Base-by-base conservation (phyloP, 2,113 vertebrate genomes). In the Indri indri region DNA sequence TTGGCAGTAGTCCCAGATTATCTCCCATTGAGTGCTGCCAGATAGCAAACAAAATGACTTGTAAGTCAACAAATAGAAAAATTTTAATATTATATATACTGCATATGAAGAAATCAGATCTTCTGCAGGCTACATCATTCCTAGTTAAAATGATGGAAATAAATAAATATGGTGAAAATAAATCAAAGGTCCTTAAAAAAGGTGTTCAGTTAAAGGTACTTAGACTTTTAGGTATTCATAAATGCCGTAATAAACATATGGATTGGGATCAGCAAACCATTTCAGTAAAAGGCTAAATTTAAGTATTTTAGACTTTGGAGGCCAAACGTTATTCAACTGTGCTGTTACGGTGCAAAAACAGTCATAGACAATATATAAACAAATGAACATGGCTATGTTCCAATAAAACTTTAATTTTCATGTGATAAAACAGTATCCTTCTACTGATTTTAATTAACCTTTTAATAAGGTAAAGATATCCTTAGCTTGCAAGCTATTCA, bases 151-250 rank as follows among this genome's bases (percentile, higher is more conserved):
- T 82, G 30, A 90, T 81, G 7, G 77, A 91, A 97, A 47, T 91
- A 88, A 86, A 77, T n/a, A n/a, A 94, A 59, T 42, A 94, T 82
- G 23, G 80, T 81, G 5, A 90, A 91, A 97, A 54, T 93, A 88
- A 87, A 79, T 32, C 54, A 88, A 90, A 70, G 2, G 25, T 83
- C 61, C 59, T 79, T 96, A 47, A 70, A 90, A 80, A 59, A 40
- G 5, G 12, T 91, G 6, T 18, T 65, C 54, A 65, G 30, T 77
- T 52, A 82, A 59, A 74, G 84, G 20, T 45, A 88, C 25, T 90
- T 91, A 88, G 30, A 63, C 12, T 45, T 74, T 57, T 47, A 71
- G 20, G 12, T 88, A 54, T 68, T 86, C 32, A 0, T 25, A 83
- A 90, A 32, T 65, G 71, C 12, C 71, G 68, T 16, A 93, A 81